Percentiles rank a stretch among this genome's conserved stretches.
phyloP scores from a whole-genome alignment of 92 coral and sea anemone genomes.

The Virgularia gustaviana region DNA sequence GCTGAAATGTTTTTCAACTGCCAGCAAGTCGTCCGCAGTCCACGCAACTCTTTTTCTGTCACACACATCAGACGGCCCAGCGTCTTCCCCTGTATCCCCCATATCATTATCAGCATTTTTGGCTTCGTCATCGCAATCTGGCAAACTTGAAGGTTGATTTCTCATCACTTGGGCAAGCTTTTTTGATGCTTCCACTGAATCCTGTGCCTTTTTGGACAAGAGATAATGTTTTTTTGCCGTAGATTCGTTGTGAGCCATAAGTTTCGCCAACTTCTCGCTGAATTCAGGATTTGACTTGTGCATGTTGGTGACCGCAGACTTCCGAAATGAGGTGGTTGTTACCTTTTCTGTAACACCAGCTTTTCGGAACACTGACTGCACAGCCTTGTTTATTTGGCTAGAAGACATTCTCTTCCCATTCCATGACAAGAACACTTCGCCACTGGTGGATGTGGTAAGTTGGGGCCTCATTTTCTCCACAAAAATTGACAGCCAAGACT shows the following conservation, averaged over 20 bases:
- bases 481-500: slow-evolving; percentile 44
- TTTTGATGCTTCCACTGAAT: slow-evolving; percentile 7
- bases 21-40: not conserved
- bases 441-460: not conserved
- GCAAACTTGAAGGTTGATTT: not conserved
- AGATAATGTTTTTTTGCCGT: slow-evolving; percentile 18
- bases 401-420: slow-evolving; percentile 35
- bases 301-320: slow-evolving; percentile 19
- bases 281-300: slow-evolving; percentile 10
- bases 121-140: too few species aligned
- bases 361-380: slow-evolving; percentile 51
- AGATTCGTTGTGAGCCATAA: slow-evolving; percentile 8
- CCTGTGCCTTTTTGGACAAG: not conserved
- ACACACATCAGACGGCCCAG: not conserved
- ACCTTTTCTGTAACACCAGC: slow-evolving; percentile 38
- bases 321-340: slow-evolving; percentile 48
- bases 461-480: slow-evolving; percentile 27
- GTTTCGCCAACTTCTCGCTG: slow-evolving; percentile 3
- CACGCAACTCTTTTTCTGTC: not conserved
- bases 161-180: not conserved
- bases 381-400: slow-evolving; percentile 35
- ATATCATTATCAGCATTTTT: not conserved
- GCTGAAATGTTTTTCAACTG: not conserved
- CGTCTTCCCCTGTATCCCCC: not conserved
- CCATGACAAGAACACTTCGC: slow-evolving; percentile 53